phyloP scores from a whole-genome alignment of 1,140 invertebrate species.

The Eulimnadia texana region DNA sequence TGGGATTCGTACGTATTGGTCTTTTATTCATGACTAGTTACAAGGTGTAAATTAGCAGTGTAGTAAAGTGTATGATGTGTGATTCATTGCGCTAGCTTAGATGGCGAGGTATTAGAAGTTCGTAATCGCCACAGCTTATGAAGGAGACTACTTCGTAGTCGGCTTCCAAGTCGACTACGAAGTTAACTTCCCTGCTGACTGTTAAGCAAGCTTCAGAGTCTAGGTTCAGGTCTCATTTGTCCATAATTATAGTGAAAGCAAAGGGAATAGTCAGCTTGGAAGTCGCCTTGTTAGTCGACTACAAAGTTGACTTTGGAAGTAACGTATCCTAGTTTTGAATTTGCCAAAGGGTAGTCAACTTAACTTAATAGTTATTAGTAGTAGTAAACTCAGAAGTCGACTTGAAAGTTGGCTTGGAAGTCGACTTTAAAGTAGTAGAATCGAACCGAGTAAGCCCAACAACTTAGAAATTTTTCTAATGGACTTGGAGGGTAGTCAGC shows the following conservation, averaged over 20 bases:
- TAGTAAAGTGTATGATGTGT: too few species aligned
- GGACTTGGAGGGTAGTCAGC: not conserved
- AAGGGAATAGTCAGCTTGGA: not conserved
- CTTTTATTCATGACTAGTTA: too few species aligned
- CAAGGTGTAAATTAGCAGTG: too few species aligned
- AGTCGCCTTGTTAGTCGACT: not conserved
- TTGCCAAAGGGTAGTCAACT: not conserved
- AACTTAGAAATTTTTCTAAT: not conserved
- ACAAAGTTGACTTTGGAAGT: not conserved
- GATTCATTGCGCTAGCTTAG: not conserved
- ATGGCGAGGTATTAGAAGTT: too few species aligned
- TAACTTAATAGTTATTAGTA: not conserved
- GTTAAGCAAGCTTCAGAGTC: too few species aligned
- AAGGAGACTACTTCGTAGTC: not conserved
- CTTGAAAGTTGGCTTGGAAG: not conserved
- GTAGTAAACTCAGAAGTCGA: not conserved
- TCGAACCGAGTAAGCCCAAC: not conserved
- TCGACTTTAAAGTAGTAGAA: too few species aligned
- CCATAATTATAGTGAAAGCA: not conserved
- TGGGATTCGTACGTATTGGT: too few species aligned
- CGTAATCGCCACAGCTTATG: too few species aligned
- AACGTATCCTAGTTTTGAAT: too few species aligned
- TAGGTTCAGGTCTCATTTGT: not conserved
- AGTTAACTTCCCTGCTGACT: not conserved
- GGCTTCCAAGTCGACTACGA: not conserved